Conservation (phyloP, 2,888 invertebrate genomes). For the Himalopsyche kuldschensis region DNA sequence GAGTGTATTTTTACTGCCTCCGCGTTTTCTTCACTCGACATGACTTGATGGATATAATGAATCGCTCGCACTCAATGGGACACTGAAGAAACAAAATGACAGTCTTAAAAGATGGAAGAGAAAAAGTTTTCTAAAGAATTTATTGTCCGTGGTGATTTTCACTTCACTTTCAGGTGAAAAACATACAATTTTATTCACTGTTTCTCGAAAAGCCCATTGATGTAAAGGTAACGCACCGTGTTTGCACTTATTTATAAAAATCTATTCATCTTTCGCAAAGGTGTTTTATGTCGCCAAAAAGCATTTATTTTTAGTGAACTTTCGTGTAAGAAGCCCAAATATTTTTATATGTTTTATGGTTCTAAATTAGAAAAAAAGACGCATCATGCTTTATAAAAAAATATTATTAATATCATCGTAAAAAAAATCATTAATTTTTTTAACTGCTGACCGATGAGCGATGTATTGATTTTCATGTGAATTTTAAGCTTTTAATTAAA, state of each 20-base stretch:
- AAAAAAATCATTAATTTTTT: no score
- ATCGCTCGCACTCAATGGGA: neutral
- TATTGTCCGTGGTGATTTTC: neutral
- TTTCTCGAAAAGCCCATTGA: neutral
- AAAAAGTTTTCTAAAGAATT: neutral
- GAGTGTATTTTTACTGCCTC: neutral
- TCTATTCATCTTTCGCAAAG: neutral
- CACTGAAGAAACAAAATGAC: neutral
- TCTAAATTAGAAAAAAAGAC: no score
- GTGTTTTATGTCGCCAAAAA: neutral
- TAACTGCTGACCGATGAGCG: no score
- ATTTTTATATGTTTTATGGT: neutral
- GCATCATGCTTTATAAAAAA: neutral
- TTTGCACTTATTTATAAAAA: neutral
- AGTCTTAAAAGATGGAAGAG: neutral
- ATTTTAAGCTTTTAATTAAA: no score
- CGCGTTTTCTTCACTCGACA: neutral
- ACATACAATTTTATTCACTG: neutral
- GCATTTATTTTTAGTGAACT: neutral
- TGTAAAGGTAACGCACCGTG: neutral
- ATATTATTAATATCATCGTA: no score
- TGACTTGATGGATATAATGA: neutral
- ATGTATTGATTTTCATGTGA: no score
- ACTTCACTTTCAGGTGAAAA: neutral
- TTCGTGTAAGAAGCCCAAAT: neutral